A percentile compares a stretch with the other conserved stretches of the same genome.
Evolutionary conservation across 2,113 vertebrate genomes (phyloP).

Genomic region (Riparia riparia): DNA sequence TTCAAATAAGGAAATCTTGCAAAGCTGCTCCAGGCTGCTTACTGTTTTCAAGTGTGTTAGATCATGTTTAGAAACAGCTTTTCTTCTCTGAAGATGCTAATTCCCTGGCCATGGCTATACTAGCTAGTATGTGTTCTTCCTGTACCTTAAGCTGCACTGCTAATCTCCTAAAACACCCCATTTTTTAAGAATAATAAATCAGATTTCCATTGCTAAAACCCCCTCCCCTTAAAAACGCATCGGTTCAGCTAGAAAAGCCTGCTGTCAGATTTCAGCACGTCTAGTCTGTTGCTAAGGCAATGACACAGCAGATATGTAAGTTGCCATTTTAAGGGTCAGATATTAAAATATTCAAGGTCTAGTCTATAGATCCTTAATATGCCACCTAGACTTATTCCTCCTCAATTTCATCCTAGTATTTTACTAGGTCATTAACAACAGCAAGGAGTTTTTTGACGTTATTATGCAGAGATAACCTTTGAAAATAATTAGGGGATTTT

Average conservation of each 20-base stretch:
- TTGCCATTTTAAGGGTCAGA: constrained; percentile 61
- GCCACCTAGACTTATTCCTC: neutral
- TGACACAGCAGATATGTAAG: constrained; percentile 61
- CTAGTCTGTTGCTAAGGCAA: constrained; percentile 5
- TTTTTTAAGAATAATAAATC: neutral
- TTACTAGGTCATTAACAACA: neutral
- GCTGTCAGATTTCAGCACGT: neutral
- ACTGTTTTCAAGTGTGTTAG: neutral
- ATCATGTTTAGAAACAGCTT: neutral
- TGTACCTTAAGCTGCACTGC: neutral
- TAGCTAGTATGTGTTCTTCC: neutral
- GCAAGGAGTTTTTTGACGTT: neutral
- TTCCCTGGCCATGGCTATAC: neutral
- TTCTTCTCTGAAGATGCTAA: neutral
- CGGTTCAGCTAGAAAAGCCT: neutral
- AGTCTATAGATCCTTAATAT: neutral
- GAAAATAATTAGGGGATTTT: neutral
- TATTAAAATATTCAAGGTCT: neutral
- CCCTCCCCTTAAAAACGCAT: accelerated
- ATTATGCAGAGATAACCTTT: neutral
- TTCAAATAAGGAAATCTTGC: neutral
- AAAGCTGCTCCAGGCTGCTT: neutral
- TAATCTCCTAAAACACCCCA: neutral
- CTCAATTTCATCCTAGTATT: neutral
- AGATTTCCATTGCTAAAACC: neutral